Evolutionary conservation across 2,113 vertebrate genomes (phyloP).

Genomic region (Pseudonaja textilis): DNA sequence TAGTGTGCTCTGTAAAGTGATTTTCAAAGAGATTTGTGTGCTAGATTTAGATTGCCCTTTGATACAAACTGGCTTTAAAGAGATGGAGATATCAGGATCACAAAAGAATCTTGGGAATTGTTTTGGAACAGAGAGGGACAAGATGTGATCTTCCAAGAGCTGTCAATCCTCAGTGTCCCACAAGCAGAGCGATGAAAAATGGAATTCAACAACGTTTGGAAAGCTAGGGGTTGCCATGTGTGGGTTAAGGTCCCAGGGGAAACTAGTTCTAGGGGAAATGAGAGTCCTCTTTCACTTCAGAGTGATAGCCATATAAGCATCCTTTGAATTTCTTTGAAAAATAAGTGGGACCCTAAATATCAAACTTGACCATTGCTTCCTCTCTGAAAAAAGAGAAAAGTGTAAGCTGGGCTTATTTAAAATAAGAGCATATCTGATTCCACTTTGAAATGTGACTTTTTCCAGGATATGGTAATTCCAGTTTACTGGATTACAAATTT

Average conservation of each 20-base stretch:
- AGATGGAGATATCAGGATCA: not conserved
- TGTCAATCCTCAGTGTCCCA: not conserved
- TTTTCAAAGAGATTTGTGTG: not conserved
- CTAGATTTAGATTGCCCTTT: not conserved
- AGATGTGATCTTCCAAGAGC: not conserved
- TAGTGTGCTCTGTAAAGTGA: not conserved
- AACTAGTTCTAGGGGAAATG: not conserved
- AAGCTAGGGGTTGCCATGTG: not conserved
- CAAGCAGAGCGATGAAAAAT: not conserved
- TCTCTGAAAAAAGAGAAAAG: not conserved
- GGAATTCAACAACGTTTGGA: not conserved
- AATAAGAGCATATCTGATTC: not conserved
- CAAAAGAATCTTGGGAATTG: not conserved
- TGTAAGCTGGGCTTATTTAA: not conserved
- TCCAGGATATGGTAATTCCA: not conserved
- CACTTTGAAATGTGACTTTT: not conserved
- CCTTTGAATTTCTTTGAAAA: not conserved
- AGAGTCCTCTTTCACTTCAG: not conserved
- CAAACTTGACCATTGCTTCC: not conserved
- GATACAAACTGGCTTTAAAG: not conserved
- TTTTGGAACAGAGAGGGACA: not conserved
- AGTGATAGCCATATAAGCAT: not conserved
- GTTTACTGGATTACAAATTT: not conserved
- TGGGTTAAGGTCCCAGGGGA: not conserved
- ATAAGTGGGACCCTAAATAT: not conserved